phyloP scores from a whole-genome alignment of 2,797 vertebrate species.

The Muraenolepis orangiensis region DNA sequence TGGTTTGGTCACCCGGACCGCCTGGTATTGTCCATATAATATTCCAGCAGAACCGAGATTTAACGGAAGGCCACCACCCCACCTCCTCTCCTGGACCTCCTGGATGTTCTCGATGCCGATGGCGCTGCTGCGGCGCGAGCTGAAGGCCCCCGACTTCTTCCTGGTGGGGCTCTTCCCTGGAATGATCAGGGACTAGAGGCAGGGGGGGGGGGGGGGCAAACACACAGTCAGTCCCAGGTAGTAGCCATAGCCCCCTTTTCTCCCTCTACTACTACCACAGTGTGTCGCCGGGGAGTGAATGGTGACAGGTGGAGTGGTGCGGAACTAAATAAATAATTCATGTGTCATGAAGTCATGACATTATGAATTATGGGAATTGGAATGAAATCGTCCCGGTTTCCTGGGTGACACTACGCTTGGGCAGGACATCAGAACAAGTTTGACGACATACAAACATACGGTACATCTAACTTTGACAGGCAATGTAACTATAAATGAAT shows the following conservation, averaged over 20 bases:
- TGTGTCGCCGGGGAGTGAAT: background rate
- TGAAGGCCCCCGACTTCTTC: slow-evolving; percentile 92
- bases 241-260: background rate
- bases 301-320: background rate
- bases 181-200: slow-evolving; percentile 85
- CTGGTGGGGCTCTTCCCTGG: slow-evolving; percentile 95
- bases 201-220: slow-evolving; percentile 28
- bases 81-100: slow-evolving; percentile 92
- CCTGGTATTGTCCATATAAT: background rate
- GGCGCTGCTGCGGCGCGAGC: slow-evolving; percentile 92
- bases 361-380: background rate
- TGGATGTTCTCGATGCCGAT: slow-evolving; percentile 98
- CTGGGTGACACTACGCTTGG: background rate
- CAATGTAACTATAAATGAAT: background rate
- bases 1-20: no score
- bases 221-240: background rate
- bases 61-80: slow-evolving; percentile 75
- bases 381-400: background rate
- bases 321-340: background rate
- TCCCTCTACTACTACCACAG: background rate
- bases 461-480: background rate
- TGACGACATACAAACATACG: background rate
- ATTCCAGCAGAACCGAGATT: background rate
- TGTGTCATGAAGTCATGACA: background rate
- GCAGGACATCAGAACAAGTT: background rate